phyloP scores from a whole-genome alignment of 2,113 vertebrate genomes.

The Sander vitreus region DNA sequence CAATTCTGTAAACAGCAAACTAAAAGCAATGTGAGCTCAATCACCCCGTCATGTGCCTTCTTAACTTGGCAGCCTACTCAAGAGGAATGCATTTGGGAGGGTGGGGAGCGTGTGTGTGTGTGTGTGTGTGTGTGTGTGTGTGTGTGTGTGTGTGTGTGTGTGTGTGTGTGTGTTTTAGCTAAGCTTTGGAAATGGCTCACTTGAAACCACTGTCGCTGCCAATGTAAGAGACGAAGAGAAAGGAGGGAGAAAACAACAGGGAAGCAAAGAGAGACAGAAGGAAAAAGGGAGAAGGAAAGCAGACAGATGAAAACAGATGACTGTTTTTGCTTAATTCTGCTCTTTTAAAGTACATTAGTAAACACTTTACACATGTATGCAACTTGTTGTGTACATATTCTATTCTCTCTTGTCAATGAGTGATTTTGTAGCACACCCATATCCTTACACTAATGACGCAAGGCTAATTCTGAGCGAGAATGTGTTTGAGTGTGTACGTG shows the following conservation, averaged over 20 bases:
- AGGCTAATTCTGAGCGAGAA: neutral
- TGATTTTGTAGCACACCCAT: conserved; percentile 1
- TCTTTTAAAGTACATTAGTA: neutral
- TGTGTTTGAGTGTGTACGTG: conserved; percentile 33
- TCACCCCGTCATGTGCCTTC: conserved; percentile 76
- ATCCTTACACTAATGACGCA: neutral
- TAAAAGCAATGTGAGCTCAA: conserved; percentile 70
- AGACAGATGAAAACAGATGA: neutral
- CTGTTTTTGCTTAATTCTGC: neutral
- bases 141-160: neutral
- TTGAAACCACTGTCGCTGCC: conserved; percentile 56
- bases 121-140: conserved; percentile 44
- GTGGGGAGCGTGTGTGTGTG: conserved; percentile 1
- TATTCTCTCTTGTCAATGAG: neutral
- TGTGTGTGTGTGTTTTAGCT: conserved; percentile 38
- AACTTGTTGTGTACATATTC: neutral
- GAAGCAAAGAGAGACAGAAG: conserved; percentile 17
- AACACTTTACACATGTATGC: neutral
- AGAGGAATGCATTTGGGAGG: conserved; percentile 71
- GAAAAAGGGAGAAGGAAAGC: conserved; percentile 9
- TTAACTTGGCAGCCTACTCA: conserved; percentile 73
- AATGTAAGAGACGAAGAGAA: conserved; percentile 14
- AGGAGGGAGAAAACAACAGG: neutral
- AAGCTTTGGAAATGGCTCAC: conserved; percentile 71
- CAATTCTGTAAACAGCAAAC: conserved; percentile 64